phyloP scores from a whole-genome alignment of 2,113 vertebrate species.

The Lethenteron reissneri region DNA sequence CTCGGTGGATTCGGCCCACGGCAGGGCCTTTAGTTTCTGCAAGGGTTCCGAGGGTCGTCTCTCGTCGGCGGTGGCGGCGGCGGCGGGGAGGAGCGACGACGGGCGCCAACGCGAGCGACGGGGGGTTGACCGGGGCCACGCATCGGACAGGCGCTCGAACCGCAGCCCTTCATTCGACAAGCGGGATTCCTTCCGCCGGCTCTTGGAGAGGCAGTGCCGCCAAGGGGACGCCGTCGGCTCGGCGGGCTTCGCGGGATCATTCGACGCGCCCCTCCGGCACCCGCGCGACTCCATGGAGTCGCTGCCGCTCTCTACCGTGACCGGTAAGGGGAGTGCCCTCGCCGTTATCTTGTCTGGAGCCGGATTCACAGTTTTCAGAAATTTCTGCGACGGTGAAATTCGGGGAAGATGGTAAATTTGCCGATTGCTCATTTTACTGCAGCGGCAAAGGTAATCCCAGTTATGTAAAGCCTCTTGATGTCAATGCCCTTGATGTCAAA shows the following conservation, averaged over 20 bases:
- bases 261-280: constrained; percentile 66
- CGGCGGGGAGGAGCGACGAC: too few relatives aligned
- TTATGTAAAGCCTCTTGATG: not conserved
- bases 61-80: too few relatives aligned
- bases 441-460: not conserved
- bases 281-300: constrained; percentile 83
- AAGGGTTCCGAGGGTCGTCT: too few relatives aligned
- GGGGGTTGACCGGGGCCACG: too few relatives aligned
- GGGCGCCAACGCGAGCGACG: too few relatives aligned
- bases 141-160: too few relatives aligned
- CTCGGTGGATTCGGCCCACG: constrained; percentile 27
- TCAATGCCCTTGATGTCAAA: not conserved
- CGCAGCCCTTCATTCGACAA: too few relatives aligned
- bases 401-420: not conserved
- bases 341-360: too few relatives aligned
- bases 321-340: constrained; percentile 30
- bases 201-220: too few relatives aligned
- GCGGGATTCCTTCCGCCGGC: too few relatives aligned
- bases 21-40: too few relatives aligned
- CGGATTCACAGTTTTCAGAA: not conserved
- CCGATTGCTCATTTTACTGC: not conserved
- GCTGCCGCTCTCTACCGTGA: constrained; percentile 56
- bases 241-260: constrained; percentile 58
- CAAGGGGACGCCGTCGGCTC: too few relatives aligned
- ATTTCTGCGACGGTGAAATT: not conserved